Base-by-base conservation (phyloP, 2,888 invertebrate genomes). In the Siphlonurus alternatus region DNA sequence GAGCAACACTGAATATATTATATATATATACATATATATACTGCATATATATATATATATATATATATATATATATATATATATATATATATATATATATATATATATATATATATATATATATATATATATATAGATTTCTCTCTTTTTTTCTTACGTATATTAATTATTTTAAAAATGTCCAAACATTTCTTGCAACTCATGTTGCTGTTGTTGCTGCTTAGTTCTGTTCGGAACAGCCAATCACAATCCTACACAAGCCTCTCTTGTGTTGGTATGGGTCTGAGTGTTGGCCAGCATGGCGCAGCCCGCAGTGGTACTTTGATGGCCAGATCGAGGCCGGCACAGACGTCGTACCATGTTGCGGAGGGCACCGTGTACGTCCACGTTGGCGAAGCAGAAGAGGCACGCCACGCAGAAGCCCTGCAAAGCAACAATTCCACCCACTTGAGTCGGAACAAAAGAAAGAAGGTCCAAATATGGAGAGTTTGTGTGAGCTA, bases 311-410 rank as follows among this genome's bases (percentile, higher is more conserved):
- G 63, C n/a, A 2, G 63, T 7, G 5, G 56, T n/a, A n/a, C 15
- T 3, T 10, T 56, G 5, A n/a, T n/a, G 56, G 5, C 5, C 22
- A 5, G 5, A 7, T 22, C 56, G n/a, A 22, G 22, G n/a, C 20
- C 56, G 76, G 64, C 76, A 66, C 56, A 72, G 67, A 54, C 80
- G 77, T 61, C 78, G 74, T 1, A 81, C 64, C 53, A 78, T 74
- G 0, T 76, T 74, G 64, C 77, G 77, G 22, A 80, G 71, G 2
- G 81, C 81, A 61, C 78, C 76, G 64, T 79, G 76, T 15, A 88
- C 88, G 73, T 88, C 88, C 67, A 86, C 84, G 74, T 88, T 88
- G 68, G 85, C 86, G 76, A 88, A 88, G 72, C 87, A 87, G 72
- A 86, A 87, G 3, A 88, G 76, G 61, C 85, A 79, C 0, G 87